Evolutionary conservation across 1,140 invertebrate genomes (phyloP).

Genomic region (Brachionus koreanus): DNA sequence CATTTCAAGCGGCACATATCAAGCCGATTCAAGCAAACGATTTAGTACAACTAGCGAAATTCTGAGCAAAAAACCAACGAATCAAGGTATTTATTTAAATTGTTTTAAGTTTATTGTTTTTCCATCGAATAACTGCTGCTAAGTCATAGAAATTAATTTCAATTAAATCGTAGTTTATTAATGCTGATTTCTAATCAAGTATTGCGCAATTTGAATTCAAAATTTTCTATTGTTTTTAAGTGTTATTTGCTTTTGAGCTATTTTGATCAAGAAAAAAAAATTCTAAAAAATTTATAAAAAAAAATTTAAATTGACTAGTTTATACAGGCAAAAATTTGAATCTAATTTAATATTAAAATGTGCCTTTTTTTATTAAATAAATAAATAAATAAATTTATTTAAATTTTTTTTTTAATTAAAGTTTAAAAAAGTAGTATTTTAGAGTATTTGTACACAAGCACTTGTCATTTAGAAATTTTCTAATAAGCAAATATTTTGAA

Average conservation of each 20-base stretch:
- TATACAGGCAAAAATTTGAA: background rate
- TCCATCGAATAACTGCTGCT: background rate
- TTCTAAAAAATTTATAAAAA: too few species aligned
- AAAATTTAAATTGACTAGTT: background rate
- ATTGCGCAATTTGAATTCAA: background rate
- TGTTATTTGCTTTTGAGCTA: background rate
- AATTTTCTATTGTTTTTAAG: background rate
- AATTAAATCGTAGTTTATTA: background rate
- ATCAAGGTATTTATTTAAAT: background rate
- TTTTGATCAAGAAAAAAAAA: too few species aligned
- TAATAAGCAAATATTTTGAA: background rate
- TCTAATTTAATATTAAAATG: background rate
- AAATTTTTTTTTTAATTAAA: background rate
- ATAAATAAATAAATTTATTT: background rate
- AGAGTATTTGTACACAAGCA: background rate
- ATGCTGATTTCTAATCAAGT: background rate
- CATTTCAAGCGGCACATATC: background rate
- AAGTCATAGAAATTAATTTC: background rate
- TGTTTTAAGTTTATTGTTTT: background rate
- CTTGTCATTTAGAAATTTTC: background rate
- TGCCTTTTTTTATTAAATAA: background rate
- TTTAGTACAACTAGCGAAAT: constrained; percentile 44
- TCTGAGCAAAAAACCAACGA: background rate
- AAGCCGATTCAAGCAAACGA: background rate
- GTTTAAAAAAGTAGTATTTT: background rate